Evolutionary conservation across 2,888 invertebrate genomes (phyloP).

Genomic region (Hipparchia semele): DNA sequence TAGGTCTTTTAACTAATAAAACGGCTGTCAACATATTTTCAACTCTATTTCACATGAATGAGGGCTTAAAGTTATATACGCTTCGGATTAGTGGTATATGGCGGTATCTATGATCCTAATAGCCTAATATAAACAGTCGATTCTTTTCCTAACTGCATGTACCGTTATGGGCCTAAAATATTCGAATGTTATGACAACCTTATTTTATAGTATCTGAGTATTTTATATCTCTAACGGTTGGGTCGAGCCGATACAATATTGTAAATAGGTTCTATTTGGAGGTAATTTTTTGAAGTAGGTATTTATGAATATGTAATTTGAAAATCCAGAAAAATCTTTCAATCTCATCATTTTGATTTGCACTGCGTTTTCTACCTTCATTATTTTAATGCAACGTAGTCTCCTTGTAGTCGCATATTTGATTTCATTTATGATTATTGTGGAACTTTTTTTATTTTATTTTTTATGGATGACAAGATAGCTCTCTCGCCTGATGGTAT

Average conservation of each 20-base stretch:
- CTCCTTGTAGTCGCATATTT: too few relatives aligned
- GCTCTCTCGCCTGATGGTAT: too few relatives aligned
- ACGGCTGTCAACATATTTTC: neutral
- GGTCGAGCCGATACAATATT: neutral
- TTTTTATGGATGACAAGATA: too few relatives aligned
- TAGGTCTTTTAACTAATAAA: conserved; percentile 18
- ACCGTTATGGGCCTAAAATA: conserved; percentile 39
- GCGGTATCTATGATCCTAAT: conserved; percentile 56
- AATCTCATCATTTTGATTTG: too few relatives aligned
- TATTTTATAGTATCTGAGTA: conserved; percentile 2
- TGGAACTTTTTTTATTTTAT: too few relatives aligned
- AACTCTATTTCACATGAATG: neutral
- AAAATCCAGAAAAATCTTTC: too few relatives aligned
- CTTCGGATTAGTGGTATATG: conserved; percentile 14
- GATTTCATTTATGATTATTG: too few relatives aligned
- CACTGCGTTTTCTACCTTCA: too few relatives aligned
- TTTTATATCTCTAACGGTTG: conserved; percentile 4
- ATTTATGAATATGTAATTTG: too few relatives aligned
- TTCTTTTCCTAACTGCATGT: conserved; percentile 28
- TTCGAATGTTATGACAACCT: conserved; percentile 26
- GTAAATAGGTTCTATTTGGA: too few relatives aligned
- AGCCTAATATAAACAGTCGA: conserved; percentile 65
- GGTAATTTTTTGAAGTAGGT: too few relatives aligned
- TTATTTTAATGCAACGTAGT: too few relatives aligned
- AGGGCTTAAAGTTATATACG: neutral